Conservation (phyloP, 2,888 invertebrate genomes). For the Parthenolecanium corni region DNA sequence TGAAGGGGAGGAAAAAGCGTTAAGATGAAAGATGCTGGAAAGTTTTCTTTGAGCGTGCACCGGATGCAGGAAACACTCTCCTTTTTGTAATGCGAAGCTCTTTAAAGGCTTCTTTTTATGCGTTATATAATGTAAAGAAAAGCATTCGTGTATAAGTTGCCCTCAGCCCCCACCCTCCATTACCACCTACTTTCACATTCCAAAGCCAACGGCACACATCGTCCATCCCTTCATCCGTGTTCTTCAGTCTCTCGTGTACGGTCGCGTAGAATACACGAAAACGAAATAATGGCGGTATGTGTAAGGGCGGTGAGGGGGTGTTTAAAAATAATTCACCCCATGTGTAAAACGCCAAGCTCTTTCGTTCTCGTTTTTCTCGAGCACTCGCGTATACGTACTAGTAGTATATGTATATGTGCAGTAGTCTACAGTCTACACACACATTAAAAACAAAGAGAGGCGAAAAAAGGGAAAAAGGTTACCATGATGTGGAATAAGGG, state of each 20-base stretch:
- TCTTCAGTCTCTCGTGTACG: background rate
- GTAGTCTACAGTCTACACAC: too few species aligned
- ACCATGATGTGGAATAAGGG: background rate
- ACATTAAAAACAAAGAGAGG: too few species aligned
- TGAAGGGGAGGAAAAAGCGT: background rate
- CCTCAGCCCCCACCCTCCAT: background rate
- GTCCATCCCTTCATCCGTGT: background rate
- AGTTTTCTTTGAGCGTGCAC: slow-evolving; percentile 21
- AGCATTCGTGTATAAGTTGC: background rate
- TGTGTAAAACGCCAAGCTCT: background rate
- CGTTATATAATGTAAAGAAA: background rate
- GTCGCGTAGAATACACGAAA: too few species aligned
- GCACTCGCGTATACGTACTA: background rate
- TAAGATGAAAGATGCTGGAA: slow-evolving; percentile 19
- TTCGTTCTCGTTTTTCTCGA: background rate
- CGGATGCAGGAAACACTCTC: slow-evolving; percentile 1
- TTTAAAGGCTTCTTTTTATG: slow-evolving; percentile 24
- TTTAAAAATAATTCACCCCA: slow-evolving; percentile 9
- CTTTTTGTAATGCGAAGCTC: slow-evolving; percentile 28
- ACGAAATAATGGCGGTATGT: too few species aligned
- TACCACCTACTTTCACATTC: background rate
- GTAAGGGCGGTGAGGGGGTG: too few species aligned
- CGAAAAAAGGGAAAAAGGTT: background rate
- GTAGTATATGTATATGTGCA: background rate
- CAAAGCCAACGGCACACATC: background rate